Conservation (phyloP, 2,888 invertebrate genomes). For the Hemithea aestivaria region DNA sequence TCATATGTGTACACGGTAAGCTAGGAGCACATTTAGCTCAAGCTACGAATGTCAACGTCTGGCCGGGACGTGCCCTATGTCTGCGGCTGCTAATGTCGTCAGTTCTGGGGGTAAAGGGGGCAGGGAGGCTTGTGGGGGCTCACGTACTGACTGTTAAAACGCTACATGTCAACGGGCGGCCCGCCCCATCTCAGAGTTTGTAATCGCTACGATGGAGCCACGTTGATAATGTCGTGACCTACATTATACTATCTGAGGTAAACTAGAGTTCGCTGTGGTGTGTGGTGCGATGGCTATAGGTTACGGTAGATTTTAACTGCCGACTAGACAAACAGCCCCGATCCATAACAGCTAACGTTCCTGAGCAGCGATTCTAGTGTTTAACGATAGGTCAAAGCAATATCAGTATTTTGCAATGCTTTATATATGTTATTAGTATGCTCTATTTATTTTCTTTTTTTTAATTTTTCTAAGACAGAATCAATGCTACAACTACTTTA, state of each 20-base stretch:
- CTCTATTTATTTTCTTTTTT: no score
- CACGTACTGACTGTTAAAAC: constrained; percentile 77
- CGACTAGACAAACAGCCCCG: no score
- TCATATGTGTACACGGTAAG: constrained; percentile 8
- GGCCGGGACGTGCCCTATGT: constrained; percentile 70
- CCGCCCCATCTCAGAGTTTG: constrained; percentile 47
- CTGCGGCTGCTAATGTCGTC: constrained; percentile 78
- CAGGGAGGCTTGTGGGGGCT: constrained; percentile 33
- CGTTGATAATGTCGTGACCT: constrained; percentile 71
- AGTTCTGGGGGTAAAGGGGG: constrained; percentile 47
- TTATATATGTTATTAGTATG: no score
- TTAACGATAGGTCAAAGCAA: no score
- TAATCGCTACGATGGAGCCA: constrained; percentile 58
- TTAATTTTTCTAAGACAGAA: no score
- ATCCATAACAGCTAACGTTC: no score
- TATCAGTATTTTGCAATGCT: no score
- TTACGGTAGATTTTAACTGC: neutral
- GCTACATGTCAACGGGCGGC: constrained; percentile 71
- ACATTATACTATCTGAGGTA: constrained; percentile 33
- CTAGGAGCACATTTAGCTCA: constrained; percentile 37
- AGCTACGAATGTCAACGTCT: constrained; percentile 62
- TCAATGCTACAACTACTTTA: no score
- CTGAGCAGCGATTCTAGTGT: no score
- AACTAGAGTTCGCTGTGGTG: constrained; percentile 6
- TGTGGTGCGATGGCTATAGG: neutral